A percentile compares a stretch with the other conserved stretches of the same genome.
These are phyloP conservation scores for Ommatoiulus sabulosus DNA, from an alignment of 2,888 invertebrate genomes.

Conservation along the genomic window DNA sequence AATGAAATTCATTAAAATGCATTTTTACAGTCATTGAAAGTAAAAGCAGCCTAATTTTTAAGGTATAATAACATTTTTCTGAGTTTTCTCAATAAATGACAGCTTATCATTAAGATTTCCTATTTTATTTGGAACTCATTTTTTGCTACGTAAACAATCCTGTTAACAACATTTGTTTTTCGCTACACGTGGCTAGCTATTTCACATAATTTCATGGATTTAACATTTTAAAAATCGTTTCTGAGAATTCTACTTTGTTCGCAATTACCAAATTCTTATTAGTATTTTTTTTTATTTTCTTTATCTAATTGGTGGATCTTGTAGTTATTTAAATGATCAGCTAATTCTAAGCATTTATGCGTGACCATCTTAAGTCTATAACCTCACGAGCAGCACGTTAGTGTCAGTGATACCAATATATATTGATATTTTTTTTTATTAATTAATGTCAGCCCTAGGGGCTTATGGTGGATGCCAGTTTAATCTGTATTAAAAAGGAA, in stretches of 20 bases:
- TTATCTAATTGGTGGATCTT: background rate
- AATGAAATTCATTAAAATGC: too few species aligned
- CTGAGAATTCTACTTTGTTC: background rate
- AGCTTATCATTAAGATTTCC: too few species aligned
- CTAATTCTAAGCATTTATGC: background rate
- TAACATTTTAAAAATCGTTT: background rate
- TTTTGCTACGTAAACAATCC: background rate
- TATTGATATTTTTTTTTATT: too few species aligned
- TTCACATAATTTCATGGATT: background rate
- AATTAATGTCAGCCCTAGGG: too few species aligned
- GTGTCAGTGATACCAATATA: background rate
- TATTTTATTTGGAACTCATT: background rate
- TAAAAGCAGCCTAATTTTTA: too few species aligned
- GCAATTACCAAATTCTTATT: slow-evolving; percentile 7
- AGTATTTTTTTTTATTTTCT: background rate
- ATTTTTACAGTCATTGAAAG: too few species aligned
- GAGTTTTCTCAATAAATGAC: too few species aligned
- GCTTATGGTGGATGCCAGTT: too few species aligned
- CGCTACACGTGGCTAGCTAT: background rate
- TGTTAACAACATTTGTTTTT: background rate
- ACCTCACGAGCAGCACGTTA: background rate
- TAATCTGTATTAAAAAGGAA: too few species aligned
- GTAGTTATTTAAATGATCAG: background rate
- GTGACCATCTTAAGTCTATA: background rate
- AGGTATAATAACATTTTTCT: too few species aligned